Conservation (phyloP, 2,888 invertebrate genomes). For the Zygogramma bicolorata region DNA sequence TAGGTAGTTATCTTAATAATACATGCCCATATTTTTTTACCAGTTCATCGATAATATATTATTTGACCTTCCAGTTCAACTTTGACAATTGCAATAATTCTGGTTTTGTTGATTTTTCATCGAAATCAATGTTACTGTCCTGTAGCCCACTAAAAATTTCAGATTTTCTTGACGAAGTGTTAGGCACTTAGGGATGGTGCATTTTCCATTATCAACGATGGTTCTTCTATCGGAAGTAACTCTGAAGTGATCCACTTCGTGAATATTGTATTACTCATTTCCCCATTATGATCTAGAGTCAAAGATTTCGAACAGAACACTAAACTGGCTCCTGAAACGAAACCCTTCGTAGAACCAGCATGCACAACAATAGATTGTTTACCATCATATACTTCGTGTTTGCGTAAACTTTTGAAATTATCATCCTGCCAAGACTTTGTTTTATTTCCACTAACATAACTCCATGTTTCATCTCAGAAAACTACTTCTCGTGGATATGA, state of each 20-base stretch:
- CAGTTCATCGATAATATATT: slow-evolving; percentile 4
- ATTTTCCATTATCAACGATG: neutral
- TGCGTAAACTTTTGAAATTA: slow-evolving; percentile 15
- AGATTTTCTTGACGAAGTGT: neutral
- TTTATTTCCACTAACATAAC: no score
- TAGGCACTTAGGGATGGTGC: slow-evolving; percentile 2
- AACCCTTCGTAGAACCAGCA: slow-evolving; percentile 1
- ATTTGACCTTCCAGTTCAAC: neutral
- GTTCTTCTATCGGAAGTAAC: neutral
- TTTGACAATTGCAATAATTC: neutral
- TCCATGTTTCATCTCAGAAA: no score
- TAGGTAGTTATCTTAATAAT: neutral
- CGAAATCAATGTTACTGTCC: neutral
- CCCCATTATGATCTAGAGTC: slow-evolving; percentile 1
- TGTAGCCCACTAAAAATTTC: neutral
- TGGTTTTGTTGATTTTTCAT: slow-evolving; percentile 1
- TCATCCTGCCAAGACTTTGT: slow-evolving; percentile 10
- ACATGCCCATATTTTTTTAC: neutral
- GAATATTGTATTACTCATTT: slow-evolving; percentile 4
- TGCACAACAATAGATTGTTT: slow-evolving; percentile 14
- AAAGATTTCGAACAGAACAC: slow-evolving; percentile 11
- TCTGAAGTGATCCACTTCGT: slow-evolving; percentile 2
- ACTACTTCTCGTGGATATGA: no score
- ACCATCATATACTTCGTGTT: slow-evolving; percentile 15
- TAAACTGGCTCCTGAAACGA: slow-evolving; percentile 4